Conservation (phyloP, 2,888 invertebrate species). For the Ectobius pallidus region DNA sequence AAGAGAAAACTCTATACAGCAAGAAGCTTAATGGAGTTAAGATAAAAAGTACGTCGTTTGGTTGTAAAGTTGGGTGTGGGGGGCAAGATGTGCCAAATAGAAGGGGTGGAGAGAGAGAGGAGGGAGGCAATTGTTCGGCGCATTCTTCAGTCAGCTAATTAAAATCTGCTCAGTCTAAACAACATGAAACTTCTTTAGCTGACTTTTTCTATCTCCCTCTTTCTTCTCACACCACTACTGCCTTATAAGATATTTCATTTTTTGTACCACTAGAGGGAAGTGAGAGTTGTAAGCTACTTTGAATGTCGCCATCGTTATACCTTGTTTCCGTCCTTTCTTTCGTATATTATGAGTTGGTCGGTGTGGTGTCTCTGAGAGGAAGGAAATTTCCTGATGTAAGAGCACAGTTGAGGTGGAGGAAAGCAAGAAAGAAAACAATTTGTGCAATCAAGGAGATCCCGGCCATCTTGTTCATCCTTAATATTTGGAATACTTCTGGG, state of each 20-base stretch:
- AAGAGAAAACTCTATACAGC: constrained; percentile 32
- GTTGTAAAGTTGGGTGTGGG: not conserved
- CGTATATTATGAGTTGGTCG: no score
- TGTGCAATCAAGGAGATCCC: constrained; percentile 19
- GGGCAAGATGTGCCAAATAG: not conserved
- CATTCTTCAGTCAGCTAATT: constrained; percentile 41
- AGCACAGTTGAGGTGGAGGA: not conserved
- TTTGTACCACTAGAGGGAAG: constrained; percentile 2
- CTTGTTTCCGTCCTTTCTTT: not conserved
- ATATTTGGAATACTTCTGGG: not conserved
- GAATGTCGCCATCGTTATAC: constrained; percentile 13
- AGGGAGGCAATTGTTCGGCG: constrained; percentile 18
- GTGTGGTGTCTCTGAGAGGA: not conserved
- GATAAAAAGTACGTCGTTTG: constrained; percentile 33
- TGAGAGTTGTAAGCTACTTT: constrained; percentile 23
- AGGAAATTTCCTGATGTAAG: not conserved
- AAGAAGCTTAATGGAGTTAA: constrained; percentile 35
- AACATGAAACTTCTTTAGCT: constrained; percentile 32
- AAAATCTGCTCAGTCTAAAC: constrained; percentile 41
- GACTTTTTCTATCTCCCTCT: not conserved
- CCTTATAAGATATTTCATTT: constrained; percentile 19
- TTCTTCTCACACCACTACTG: not conserved
- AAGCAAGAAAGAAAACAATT: constrained; percentile 3
- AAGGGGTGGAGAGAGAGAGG: constrained; percentile 1
- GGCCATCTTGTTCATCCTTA: not conserved